Base-by-base conservation (phyloP, 2,113 vertebrate species). In the Eudyptes chrysolophus region DNA sequence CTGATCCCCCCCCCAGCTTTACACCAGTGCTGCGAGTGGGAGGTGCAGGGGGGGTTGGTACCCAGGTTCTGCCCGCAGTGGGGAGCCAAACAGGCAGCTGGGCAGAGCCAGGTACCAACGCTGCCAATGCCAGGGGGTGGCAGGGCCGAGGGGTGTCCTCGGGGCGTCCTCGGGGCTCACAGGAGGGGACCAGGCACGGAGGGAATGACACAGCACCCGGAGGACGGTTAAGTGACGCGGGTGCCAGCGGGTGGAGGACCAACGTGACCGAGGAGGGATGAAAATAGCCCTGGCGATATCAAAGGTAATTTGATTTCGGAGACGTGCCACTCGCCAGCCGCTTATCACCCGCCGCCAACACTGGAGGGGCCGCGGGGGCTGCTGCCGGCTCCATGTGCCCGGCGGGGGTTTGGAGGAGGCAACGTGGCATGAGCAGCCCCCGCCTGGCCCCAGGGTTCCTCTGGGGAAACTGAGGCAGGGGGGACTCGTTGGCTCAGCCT, bases 201-300 rank as follows among this genome's bases (percentile, higher is more conserved):
- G 54, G 52, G 71, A 64, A 96, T 97, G 95, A 97, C 95, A 97
- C 96, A 95, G 95, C 95, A 97, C 58, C n/a, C 68, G 7, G 72
- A 77, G 64, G 87, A 69, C 4, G 2, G 38, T 48, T 51, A 80
- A 92, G 61, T 81, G 95, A 92, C 49, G 55, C 4, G 24, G 64
- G 64, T 77, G 95, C 66, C 84, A 84, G 86, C 38, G 54, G 92
- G 89, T 32, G 82, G 85, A 42, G 57, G 52, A 38, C 61, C 87
- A 92, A 65, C 66, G 90, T 95, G 94, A 95, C 83, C 34, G 49
- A 64, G 58, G 24, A 83, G 58, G 46, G 89, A 94, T 86, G 83
- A 92, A 97, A 97, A 96, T 95, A 96, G 96, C 91, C 86, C 72
- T 66, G 68, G 86, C 51, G 20, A 92, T 81, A 91, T 38, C 89